A percentile compares a stretch with the other conserved stretches of the same genome.
phyloP scores from a whole-genome alignment of 2,888 invertebrate genomes.

The Drosophila niveifrons region DNA sequence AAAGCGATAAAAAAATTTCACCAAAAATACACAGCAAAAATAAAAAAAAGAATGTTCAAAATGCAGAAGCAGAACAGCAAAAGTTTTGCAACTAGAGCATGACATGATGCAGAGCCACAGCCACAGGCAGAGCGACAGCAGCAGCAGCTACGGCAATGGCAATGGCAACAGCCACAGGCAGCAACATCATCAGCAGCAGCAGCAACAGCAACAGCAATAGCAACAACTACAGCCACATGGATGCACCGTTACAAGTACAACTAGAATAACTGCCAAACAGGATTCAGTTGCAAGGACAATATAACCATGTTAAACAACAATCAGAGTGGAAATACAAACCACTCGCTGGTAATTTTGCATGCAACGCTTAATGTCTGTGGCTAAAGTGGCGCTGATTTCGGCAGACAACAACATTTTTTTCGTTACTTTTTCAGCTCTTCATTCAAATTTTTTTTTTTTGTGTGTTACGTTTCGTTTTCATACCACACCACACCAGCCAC shows the following conservation, averaged over 20 bases:
- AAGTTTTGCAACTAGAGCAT: constrained; percentile 78
- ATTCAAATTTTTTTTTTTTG: constrained; percentile 14
- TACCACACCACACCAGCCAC: background rate
- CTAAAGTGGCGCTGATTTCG: constrained; percentile 79
- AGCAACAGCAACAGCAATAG: background rate
- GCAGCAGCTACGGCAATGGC: constrained; percentile 6
- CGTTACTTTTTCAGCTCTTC: constrained; percentile 1
- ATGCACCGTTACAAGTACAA: constrained; percentile 58
- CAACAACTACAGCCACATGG: constrained; percentile 37
- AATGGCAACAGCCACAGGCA: constrained; percentile 32
- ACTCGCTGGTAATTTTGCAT: constrained; percentile 83
- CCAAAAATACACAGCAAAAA: constrained; percentile 15
- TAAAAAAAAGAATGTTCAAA: constrained; percentile 30
- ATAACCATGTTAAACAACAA: constrained; percentile 80
- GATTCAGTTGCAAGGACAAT: constrained; percentile 79
- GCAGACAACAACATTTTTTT: constrained; percentile 71
- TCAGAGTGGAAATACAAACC: constrained; percentile 81
- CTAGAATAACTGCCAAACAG: constrained; percentile 63
- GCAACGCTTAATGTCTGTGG: constrained; percentile 82
- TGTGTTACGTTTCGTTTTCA: constrained; percentile 24
- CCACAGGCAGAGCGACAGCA: constrained; percentile 28
- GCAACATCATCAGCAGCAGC: constrained; percentile 13
- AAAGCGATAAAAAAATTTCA: constrained; percentile 61
- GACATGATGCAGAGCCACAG: constrained; percentile 74
- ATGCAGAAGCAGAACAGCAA: constrained; percentile 41